A percentile compares a stretch with the other conserved stretches of the same genome.
Conservation (phyloP, 2,888 invertebrate genomes). For the Argyresthia albistria region DNA sequence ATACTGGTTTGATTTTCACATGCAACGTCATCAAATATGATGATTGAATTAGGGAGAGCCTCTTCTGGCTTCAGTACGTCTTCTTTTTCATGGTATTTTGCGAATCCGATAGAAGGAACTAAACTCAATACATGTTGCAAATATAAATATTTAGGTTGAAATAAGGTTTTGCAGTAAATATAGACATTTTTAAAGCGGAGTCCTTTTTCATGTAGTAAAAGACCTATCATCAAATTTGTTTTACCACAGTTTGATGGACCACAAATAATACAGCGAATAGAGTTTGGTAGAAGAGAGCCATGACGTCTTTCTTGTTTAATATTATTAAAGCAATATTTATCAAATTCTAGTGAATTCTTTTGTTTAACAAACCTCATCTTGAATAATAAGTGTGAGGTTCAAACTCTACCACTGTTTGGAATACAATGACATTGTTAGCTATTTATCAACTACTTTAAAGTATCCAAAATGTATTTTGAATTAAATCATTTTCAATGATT, state of each 20-base stretch:
- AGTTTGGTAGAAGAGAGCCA: background rate
- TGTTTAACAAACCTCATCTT: background rate
- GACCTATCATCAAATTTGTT: background rate
- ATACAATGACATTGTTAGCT: too few relatives aligned
- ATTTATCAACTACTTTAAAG: too few relatives aligned
- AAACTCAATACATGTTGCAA: background rate
- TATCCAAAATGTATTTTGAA: too few relatives aligned
- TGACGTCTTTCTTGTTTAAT: background rate
- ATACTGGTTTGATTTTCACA: conserved; percentile 8
- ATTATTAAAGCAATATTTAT: background rate
- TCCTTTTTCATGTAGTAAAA: background rate
- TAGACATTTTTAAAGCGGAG: background rate
- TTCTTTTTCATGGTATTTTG: background rate
- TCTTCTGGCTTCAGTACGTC: background rate
- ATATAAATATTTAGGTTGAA: background rate
- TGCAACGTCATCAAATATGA: conserved; percentile 7
- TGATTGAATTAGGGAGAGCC: background rate
- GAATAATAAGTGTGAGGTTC: background rate
- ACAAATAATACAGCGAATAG: background rate
- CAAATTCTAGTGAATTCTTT: background rate
- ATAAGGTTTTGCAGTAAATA: background rate
- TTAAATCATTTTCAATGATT: too few relatives aligned
- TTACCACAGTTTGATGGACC: background rate
- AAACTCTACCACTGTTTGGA: too few relatives aligned
- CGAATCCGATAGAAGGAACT: background rate